Evolutionary conservation across 2,113 vertebrate genomes (phyloP), one percentile per base, ranked within the genome.

Genomic region (Thryonomys swinderianus): DNA sequence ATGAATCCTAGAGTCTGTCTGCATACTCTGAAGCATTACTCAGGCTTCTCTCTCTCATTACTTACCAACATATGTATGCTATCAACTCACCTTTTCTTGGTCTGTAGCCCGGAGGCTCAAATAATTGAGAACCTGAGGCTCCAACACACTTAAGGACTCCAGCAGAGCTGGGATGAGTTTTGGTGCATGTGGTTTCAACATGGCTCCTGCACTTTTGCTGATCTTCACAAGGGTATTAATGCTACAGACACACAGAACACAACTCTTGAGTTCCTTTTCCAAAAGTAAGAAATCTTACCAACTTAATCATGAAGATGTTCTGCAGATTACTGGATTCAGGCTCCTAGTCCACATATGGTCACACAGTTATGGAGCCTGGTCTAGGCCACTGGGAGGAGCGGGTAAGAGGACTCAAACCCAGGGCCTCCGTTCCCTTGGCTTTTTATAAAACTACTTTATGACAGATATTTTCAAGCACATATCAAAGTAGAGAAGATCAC

Each of bases 181-280:
- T 57, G 99, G 97, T 12, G 99, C 99, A 3, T 99, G 99, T 81
- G 99, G 99, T 97, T 99, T 99, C 96, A 99, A 97, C 98, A 99
- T 98, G 96, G 99, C 98, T 7, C 99, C 99, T 20, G 99, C 99
- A 84, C 99, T 99, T 98, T 99, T 99, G 96, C 99, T 99, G 79
- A 99, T 99, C 98, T 99, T 99, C 97, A 99, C 99, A 91, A 99
- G 98, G 23, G 99, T 99, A 95, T 99, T 99, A 97, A 99, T 99
- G 96, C 99, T 99, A 84, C 3, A 96, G 85, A 96, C 82, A 95
- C 87, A 96, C 3, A 97, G 32, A 94, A 86, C 20, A 91, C 62
- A 94, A 57, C 21, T 42, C 18, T 18, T 95, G 48, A 96, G 48
- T 74, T 16, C n/a, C 69, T 81, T 55, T 17, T 57, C 32, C 59